Conservation (phyloP, 2,113 vertebrate species). For the Hyperopisus bebe region DNA sequence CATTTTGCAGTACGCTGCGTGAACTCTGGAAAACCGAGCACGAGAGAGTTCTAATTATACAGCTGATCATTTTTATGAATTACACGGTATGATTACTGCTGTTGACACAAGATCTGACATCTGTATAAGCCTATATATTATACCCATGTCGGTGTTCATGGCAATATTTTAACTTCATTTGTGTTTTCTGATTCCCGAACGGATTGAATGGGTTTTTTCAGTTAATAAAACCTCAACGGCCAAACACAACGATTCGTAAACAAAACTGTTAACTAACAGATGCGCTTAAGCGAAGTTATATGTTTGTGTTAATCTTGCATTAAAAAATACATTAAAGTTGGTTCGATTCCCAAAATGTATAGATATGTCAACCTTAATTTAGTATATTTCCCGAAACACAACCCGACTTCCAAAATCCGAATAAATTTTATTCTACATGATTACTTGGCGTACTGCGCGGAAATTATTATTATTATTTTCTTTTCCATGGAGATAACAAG, state of each 20-base stretch:
- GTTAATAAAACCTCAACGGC: not conserved
- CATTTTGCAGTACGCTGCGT: not conserved
- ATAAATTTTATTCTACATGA: not conserved
- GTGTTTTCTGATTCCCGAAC: not conserved
- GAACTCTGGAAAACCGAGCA: not conserved
- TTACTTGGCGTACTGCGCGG: not conserved
- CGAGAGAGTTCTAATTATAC: not conserved
- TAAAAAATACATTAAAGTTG: not conserved
- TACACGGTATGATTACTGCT: conserved; percentile 19
- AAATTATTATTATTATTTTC: not conserved
- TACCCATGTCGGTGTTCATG: not conserved
- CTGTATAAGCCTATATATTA: conserved; percentile 5
- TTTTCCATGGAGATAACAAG: conserved; percentile 14
- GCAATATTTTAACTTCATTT: not conserved
- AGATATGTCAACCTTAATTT: not conserved
- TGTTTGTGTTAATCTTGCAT: not conserved
- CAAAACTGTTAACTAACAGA: not conserved
- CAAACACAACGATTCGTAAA: not conserved
- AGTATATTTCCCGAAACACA: not conserved
- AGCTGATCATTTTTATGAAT: not conserved
- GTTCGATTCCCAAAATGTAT: not conserved
- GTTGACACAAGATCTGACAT: not conserved
- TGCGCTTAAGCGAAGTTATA: not conserved
- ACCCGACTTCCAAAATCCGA: not conserved
- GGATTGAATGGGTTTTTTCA: not conserved